Evolutionary conservation across 2,113 vertebrate genomes (phyloP).

Genomic region (Lagopus leucura): DNA sequence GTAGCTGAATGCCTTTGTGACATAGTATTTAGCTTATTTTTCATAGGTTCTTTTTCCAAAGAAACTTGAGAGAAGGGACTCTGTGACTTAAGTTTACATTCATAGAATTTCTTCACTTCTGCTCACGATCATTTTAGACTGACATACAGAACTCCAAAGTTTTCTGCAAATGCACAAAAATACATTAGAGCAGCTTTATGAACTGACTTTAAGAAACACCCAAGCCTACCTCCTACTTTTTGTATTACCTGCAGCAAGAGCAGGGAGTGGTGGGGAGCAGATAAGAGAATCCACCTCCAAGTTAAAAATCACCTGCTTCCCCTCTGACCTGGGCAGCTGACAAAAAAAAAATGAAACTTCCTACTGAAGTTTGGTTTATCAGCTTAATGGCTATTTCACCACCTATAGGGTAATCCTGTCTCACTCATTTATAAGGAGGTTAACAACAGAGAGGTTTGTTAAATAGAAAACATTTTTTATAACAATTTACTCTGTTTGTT

Average conservation of each 20-base stretch:
- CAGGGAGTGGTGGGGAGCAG: background rate
- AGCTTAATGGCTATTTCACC: background rate
- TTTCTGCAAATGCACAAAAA: background rate
- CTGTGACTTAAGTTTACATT: background rate
- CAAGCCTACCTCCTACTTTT: background rate
- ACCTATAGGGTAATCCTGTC: background rate
- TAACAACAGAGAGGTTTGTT: slow-evolving; percentile 1
- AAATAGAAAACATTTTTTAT: background rate
- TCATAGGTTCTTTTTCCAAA: background rate
- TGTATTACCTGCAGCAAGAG: background rate
- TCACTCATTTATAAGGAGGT: background rate
- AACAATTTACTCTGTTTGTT: background rate
- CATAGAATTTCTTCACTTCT: background rate
- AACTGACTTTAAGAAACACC: background rate
- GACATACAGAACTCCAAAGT: background rate
- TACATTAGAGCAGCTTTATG: background rate
- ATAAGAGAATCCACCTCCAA: background rate
- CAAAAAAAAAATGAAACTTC: background rate
- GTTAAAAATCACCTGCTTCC: background rate
- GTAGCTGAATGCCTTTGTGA: rapidly evolving
- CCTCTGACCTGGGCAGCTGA: background rate
- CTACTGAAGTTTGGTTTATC: background rate
- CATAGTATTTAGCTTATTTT: background rate
- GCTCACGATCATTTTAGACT: background rate
- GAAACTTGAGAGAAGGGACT: background rate